phyloP scores from a whole-genome alignment of 2,113 vertebrate genomes.

The Arvicanthis niloticus region DNA sequence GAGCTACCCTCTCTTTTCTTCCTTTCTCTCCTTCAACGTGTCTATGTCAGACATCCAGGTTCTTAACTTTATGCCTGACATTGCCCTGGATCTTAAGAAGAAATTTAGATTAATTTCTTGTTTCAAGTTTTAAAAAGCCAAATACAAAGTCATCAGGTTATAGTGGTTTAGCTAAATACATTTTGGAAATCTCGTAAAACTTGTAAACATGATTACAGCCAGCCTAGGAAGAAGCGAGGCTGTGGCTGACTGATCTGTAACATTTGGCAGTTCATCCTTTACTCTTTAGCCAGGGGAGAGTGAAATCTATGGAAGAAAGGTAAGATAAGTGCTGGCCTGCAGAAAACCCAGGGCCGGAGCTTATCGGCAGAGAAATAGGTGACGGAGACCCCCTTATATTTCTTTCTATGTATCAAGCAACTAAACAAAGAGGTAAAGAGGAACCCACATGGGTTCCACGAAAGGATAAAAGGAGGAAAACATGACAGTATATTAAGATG shows the following conservation, averaged over 20 bases:
- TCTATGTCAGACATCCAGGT: conserved; percentile 69
- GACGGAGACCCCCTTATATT: conserved; percentile 78
- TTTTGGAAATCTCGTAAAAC: conserved; percentile 86
- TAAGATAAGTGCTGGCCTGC: conserved; percentile 82
- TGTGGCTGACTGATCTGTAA: conserved; percentile 88
- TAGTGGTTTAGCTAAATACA: conserved; percentile 83
- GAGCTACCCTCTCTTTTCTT: not conserved
- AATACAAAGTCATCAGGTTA: conserved; percentile 84
- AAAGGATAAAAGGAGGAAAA: conserved; percentile 66
- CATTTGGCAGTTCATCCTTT: conserved; percentile 88
- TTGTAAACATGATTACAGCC: conserved; percentile 85
- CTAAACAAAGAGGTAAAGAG: conserved; percentile 72
- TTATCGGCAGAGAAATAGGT: conserved; percentile 76
- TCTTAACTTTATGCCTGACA: conserved; percentile 80
- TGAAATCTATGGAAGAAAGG: conserved; percentile 80
- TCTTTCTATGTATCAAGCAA: conserved; percentile 75
- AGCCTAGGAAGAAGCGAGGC: conserved; percentile 85
- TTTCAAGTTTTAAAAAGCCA: conserved; percentile 81
- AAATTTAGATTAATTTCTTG: conserved; percentile 85
- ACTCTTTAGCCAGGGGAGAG: conserved; percentile 85
- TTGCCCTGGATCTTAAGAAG: conserved; percentile 82
- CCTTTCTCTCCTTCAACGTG: not conserved
- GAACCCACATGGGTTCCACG: conserved; percentile 60
- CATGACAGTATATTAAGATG: conserved; percentile 74
- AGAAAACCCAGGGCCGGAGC: conserved; percentile 73